Base-by-base conservation (phyloP, 2,888 invertebrate species). In the Tetranychus piercei region DNA sequence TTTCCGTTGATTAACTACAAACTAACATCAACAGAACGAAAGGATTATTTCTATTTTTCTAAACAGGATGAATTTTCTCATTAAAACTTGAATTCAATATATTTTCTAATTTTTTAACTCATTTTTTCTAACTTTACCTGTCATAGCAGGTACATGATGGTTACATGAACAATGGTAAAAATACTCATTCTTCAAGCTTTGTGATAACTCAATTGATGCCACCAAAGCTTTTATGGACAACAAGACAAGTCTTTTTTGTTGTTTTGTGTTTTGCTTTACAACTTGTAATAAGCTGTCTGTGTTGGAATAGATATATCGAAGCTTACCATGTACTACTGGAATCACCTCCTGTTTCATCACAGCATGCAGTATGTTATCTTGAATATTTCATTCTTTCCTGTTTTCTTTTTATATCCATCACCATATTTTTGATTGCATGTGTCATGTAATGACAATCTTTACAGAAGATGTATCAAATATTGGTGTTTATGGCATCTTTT, bases 261-360 rank as follows among this genome's bases (percentile, higher is more conserved):
- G 78, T 80, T 7, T 67, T 79, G 71, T 80, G 78, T 76, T 81
- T 78, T 78, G 80, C 79, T 67, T 78, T 78, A 77, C 90, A 90
- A 81, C 85, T 91, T 81, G 80, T 90, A 73, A 81, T 90, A 0
- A 89, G 89, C 75, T 90, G 90, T 0, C 83, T 88, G 74, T 88
- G 88, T 9, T 92, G 92, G 92, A 91, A 92, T 83, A 86, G 90
- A 44, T 91, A 90, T 80, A 90, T 92, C 79, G 88, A 88, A 72
- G 82, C 89, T 6, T 92, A 90, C 80, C 90, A 91, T 79, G 87
- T 89, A 79, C 83, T 90, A 80, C 81, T 92, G 55, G 91, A 91
- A 80, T 86, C 87, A 9, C 67, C 74, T 15, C 75, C 78, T 22
- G 74, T 77, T 8, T 75, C 77, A 11, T 66, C 76, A 8, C 18